Percentiles rank a stretch among this genome's conserved stretches.
Evolutionary conservation across 2,797 vertebrate genomes (phyloP).

Genomic region (Pempheris klunzingeri): DNA sequence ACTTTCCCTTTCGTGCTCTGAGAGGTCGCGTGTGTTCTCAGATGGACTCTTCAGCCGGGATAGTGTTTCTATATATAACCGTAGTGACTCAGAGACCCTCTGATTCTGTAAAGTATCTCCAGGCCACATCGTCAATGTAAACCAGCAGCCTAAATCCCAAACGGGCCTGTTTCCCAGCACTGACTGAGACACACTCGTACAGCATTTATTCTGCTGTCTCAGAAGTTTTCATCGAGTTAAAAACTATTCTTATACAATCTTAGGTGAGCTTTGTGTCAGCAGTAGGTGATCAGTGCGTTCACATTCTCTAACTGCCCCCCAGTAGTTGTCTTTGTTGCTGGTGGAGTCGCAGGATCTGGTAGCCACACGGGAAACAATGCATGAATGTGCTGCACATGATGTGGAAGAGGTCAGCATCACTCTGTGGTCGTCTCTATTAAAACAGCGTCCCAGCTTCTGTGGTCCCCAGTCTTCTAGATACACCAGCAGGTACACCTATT

Average conservation of each 20-base stretch:
- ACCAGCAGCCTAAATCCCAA: conserved; percentile 11
- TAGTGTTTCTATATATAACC: conserved; percentile 33
- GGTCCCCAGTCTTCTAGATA: too few species aligned
- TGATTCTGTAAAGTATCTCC: conserved; percentile 21
- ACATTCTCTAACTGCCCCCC: neutral
- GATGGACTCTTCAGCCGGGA: neutral
- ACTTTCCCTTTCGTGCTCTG: neutral
- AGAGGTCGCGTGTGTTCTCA: neutral
- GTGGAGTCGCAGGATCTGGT: neutral
- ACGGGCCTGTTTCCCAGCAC: conserved; percentile 9
- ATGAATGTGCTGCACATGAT: neutral
- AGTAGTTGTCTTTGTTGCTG: neutral
- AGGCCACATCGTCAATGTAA: conserved; percentile 15
- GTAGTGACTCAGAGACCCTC: conserved; percentile 30
- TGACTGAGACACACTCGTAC: neutral
- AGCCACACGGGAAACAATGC: neutral
- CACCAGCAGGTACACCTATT: too few species aligned
- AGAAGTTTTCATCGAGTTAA: neutral
- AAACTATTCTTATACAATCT: neutral
- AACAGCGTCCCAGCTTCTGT: too few species aligned
- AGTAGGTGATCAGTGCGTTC: neutral
- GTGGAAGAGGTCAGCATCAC: too few species aligned
- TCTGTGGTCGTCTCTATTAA: conserved; percentile 7
- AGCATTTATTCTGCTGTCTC: neutral
- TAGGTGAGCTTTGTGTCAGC: neutral